Conservation (phyloP, 1,140 invertebrate species). For the Teleogryllus occipitalis region DNA sequence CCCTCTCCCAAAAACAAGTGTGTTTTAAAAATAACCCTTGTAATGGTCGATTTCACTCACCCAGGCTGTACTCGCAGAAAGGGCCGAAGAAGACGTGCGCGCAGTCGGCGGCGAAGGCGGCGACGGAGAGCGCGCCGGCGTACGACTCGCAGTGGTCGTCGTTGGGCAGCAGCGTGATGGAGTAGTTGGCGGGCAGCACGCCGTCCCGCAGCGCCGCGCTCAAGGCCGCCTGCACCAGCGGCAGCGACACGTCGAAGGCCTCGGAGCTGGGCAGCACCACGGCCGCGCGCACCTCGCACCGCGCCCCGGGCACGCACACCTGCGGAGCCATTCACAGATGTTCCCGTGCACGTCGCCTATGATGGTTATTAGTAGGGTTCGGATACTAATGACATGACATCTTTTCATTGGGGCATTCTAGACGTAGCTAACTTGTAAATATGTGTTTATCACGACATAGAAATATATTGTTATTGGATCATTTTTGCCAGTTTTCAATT, state of each 20-base stretch:
- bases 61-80: constrained; percentile 63
- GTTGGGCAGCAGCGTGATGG: constrained; percentile 45
- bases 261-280: constrained; percentile 45
- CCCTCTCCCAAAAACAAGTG: no score
- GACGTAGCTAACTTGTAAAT: no score
- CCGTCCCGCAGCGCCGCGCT: constrained; percentile 38
- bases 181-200: constrained; percentile 44
- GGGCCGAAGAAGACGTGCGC: constrained; percentile 66
- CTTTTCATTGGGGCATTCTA: no score
- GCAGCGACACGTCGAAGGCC: constrained; percentile 38
- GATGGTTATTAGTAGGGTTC: no score
- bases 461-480: no score
- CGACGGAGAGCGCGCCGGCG: constrained; percentile 47
- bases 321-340: not conserved
- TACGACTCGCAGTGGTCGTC: constrained; percentile 63
- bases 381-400: no score
- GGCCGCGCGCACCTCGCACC: constrained; percentile 41
- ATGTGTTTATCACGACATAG: no score
- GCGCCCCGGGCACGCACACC: constrained; percentile 7
- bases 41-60: constrained; percentile 41
- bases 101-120: constrained; percentile 38
- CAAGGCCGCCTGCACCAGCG: constrained; percentile 46
- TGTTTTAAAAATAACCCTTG: no score
- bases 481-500: no score
- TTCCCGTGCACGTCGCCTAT: no score